Conservation (phyloP, 1,140 invertebrate species). For the Diuraphis noxia region DNA sequence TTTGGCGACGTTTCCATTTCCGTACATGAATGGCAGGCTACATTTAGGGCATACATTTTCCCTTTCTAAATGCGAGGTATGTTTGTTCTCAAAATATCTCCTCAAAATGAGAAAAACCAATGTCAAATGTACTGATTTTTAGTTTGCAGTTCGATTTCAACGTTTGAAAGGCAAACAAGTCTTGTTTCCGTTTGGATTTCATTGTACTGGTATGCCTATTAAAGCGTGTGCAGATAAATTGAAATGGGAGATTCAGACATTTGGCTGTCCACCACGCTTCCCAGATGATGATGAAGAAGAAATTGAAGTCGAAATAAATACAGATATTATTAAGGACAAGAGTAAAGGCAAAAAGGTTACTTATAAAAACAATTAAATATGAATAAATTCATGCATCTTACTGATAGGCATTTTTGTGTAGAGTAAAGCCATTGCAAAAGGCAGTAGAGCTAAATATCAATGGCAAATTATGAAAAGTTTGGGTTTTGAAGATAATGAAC, state of each 20-base stretch:
- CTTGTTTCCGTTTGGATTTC: slow-evolving; percentile 97
- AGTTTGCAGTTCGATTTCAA: slow-evolving; percentile 91
- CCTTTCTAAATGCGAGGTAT: slow-evolving; percentile 90
- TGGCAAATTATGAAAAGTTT: slow-evolving; percentile 99
- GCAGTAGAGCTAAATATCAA: slow-evolving; percentile 87
- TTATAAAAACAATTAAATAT: background rate
- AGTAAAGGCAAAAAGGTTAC: slow-evolving; percentile 93
- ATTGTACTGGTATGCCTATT: slow-evolving; percentile 97
- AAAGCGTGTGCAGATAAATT: slow-evolving; percentile 98
- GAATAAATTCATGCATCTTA: slow-evolving; percentile 11
- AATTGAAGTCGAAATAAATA: slow-evolving; percentile 62
- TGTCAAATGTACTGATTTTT: slow-evolving; percentile 57
- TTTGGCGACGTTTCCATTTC: slow-evolving; percentile 94
- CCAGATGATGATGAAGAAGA: slow-evolving; percentile 65
- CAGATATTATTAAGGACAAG: slow-evolving; percentile 82
- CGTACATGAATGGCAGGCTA: slow-evolving; percentile 98
- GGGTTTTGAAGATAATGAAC: slow-evolving; percentile 79
- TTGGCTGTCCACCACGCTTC: slow-evolving; percentile 92
- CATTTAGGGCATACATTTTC: slow-evolving; percentile 98
- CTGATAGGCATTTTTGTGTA: slow-evolving; percentile 60
- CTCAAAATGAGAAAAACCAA: slow-evolving; percentile 52
- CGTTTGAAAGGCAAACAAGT: slow-evolving; percentile 87
- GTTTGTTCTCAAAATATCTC: background rate
- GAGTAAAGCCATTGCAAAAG: slow-evolving; percentile 96
- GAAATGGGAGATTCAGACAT: slow-evolving; percentile 88